Percentiles rank a stretch among this genome's conserved stretches.
phyloP scores from a whole-genome alignment of 2,888 invertebrate genomes.

The Drosophila austrosaltans region DNA sequence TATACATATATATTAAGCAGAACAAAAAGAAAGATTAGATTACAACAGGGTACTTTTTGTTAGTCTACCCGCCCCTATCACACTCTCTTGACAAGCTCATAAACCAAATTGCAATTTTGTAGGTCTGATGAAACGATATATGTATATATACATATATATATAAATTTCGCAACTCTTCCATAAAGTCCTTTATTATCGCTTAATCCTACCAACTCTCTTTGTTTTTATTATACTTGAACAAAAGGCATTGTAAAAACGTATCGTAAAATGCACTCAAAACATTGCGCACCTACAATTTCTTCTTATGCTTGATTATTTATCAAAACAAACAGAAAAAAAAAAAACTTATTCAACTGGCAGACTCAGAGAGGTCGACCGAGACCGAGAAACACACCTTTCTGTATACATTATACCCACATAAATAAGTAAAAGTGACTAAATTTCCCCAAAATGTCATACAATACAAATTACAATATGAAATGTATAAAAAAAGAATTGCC shows the following conservation, averaged over 20 bases:
- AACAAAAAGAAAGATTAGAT: constrained; percentile 55
- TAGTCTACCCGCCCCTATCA: constrained; percentile 30
- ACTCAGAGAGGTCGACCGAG: constrained; percentile 32
- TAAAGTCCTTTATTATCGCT: constrained; percentile 33
- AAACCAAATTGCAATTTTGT: constrained; percentile 2
- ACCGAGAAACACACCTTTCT: constrained; percentile 64
- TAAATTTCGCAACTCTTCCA: constrained; percentile 20
- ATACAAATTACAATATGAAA: constrained; percentile 39
- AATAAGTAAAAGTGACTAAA: constrained; percentile 44
- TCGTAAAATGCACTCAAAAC: constrained; percentile 37
- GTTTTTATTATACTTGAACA: constrained; percentile 31
- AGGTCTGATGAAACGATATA: constrained; percentile 3
- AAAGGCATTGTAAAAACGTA: constrained; percentile 24
- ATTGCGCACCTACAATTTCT: constrained; percentile 40
- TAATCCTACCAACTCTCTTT: constrained; percentile 13
- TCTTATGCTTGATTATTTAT: constrained; percentile 10
- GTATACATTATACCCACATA: constrained; percentile 53
- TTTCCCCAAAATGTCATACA: constrained; percentile 53
- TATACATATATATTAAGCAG: background rate
- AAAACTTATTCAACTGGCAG: constrained; percentile 21
- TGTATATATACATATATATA: background rate
- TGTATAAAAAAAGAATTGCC: constrained; percentile 25
- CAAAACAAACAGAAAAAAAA: background rate
- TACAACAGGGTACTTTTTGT: constrained; percentile 43
- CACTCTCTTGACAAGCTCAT: constrained; percentile 21